Evolutionary conservation across 2,797 vertebrate species (phyloP), one percentile per base, ranked within the genome.

Genomic region (Cirrhinus molitorella): DNA sequence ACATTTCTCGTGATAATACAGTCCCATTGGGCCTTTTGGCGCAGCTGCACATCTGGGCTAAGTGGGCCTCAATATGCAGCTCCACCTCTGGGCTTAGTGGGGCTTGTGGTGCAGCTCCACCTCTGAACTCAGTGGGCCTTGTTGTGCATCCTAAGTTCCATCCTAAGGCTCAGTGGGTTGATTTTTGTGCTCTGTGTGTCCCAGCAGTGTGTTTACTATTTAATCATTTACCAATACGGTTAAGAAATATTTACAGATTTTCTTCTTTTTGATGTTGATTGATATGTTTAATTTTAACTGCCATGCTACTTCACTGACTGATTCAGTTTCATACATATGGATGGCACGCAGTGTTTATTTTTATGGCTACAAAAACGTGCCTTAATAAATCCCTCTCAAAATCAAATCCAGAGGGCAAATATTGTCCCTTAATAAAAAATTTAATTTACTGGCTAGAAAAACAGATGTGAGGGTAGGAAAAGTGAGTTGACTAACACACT

Each of bases 241-340:
- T 57, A 21, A 43, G 11, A 59, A 71, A 47, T 80, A 25, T 59
- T 45, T 59, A 23, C 17, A 31, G 66, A 71, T 45, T 40, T 12
- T 16, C 21, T 59, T 43, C n/a, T 40, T 31, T 21, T 57, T 68
- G 34, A 68, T 21, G 13, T 21, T 55, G 51, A 68, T 34, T 21
- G n/a, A n/a, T n/a, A n/a, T 53, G 71, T 73, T 74, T 23, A 6
- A 11, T 37, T 74, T n/a, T 57, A 74, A 57, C 51, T 23, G 72
- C 51, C 12, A 40, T 40, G 34, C 7, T 74, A 53, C 12, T 55
- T 53, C 17, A 73, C 17, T 34, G 49, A 74, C 28, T 37, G 49
- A 51, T 74, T 74, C 7, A n/a, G 3, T 55, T 57, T 72, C 3
- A 51, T 31, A 28, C 25, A 61, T 34, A 37, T 66, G 16, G 17